Base-by-base conservation (phyloP, 2,888 invertebrate genomes). In the Zeuzera pyrina region DNA sequence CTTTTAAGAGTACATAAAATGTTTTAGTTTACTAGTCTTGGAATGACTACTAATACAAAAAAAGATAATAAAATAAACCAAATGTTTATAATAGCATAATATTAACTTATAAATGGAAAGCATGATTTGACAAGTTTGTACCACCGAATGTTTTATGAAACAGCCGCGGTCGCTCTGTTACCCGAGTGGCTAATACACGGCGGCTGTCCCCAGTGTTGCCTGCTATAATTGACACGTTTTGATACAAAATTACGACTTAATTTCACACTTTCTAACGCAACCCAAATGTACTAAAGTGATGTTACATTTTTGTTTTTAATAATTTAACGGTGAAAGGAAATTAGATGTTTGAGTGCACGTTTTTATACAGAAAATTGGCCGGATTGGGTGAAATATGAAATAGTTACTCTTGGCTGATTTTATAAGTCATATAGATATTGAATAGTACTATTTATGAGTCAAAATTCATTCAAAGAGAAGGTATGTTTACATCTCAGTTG, bases 111-210 rank as follows among this genome's bases (percentile, higher is more conserved):
- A 77, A 81, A 81, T 79, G 78, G 77, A 79, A 58, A 49, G 58
- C 49, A 78, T 83, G 81, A 83, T 71, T 79, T 58, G 74, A 68
- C 76, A 77, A 62, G 74, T 78, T 79, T 55, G 53, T 50, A 1
- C 24, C 44, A 54, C 54, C 66, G 65, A 76, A 74, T 77, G 74
- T 77, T 79, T 74, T 76, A 64, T 64, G 66, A 73, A 76, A 71
- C 59, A n/a, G n/a, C n/a, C 57, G 46, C 58, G 58, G 52, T 49
- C 42, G 38, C 38, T 53, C 52, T 63, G 61, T 66, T 64, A 65
- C 64, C 56, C 62, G 58, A 61, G 62, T 36, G 52, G 54, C 62
- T 57, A 61, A 64, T 57, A 58, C 54, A 51, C 51, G 33, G n/a
- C 16, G 11, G 8, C 25, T 2, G 42, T 55, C 53, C 49, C 55